These are phyloP conservation scores for Trochalopteron elliotii DNA, from an alignment of 2,113 vertebrate species.

Conservation along the genomic window DNA sequence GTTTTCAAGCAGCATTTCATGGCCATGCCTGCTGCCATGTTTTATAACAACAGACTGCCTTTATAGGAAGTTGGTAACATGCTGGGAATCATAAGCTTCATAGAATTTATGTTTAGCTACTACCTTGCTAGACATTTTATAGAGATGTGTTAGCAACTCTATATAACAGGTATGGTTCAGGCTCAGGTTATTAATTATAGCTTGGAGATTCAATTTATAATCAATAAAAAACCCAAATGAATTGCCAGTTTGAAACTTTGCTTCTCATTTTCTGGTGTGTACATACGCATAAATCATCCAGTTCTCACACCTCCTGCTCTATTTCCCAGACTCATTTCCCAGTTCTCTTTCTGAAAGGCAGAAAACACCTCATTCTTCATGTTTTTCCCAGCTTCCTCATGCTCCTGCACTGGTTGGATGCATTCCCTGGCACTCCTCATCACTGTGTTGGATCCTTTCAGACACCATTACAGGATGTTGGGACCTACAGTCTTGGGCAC, in stretches of 20 bases:
- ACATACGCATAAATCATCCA: not conserved
- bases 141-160: slow-evolving; percentile 2
- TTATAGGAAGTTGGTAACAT: not conserved
- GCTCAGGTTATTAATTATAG: slow-evolving; percentile 34
- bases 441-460: not conserved
- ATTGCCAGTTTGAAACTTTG: slow-evolving; percentile 12
- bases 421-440: not conserved
- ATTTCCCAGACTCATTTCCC: not conserved
- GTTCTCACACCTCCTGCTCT: not conserved
- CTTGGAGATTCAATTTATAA: slow-evolving; percentile 32
- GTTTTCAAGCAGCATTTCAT: not conserved
- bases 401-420: not conserved
- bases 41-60: not conserved
- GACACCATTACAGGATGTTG: not conserved
- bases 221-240: slow-evolving; percentile 29
- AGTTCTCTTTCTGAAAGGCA: not conserved
- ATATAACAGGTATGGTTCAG: not conserved
- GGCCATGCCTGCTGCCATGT: not conserved
- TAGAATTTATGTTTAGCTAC: slow-evolving; percentile 15
- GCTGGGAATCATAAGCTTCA: slow-evolving; percentile 11
- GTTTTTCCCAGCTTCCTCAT: not conserved
- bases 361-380: not conserved
- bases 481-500: not conserved
- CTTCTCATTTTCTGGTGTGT: slow-evolving; percentile 2
- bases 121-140: slow-evolving; percentile 25